Percentiles rank a stretch among this genome's conserved stretches.
Evolutionary conservation across 1,140 invertebrate genomes (phyloP).

Genomic region (roundworm (Caenorhabditis elegans)): WBcel235 BX284603.4:7169501-7170000

Average conservation of each 20-base stretch:
- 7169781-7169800: constrained; percentile 93
- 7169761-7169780: constrained; percentile 77
- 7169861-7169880: constrained; percentile 83
- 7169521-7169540: constrained; percentile 45
- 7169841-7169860: constrained; percentile 94
- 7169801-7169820: constrained; percentile 86
- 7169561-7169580: constrained; percentile 42
- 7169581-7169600: constrained; percentile 43
- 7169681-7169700: constrained; percentile 88
- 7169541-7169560: constrained; percentile 45
- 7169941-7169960: constrained; percentile 79
- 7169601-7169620: constrained; percentile 41
- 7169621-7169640: constrained; percentile 40
- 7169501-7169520: constrained; percentile 48
- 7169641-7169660: constrained; percentile 42
- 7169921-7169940: constrained; percentile 95
- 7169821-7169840: constrained; percentile 96
- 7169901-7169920: constrained; percentile 88
- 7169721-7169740: constrained; percentile 84
- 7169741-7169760: constrained; percentile 80
- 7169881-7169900: constrained; percentile 78
- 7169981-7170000: constrained; percentile 71
- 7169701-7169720: constrained; percentile 88
- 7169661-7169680: constrained; percentile 69
- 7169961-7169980: constrained; percentile 87